Evolutionary conservation across 2,888 invertebrate species (phyloP).

Genomic region (Gryllus longicercus): DNA sequence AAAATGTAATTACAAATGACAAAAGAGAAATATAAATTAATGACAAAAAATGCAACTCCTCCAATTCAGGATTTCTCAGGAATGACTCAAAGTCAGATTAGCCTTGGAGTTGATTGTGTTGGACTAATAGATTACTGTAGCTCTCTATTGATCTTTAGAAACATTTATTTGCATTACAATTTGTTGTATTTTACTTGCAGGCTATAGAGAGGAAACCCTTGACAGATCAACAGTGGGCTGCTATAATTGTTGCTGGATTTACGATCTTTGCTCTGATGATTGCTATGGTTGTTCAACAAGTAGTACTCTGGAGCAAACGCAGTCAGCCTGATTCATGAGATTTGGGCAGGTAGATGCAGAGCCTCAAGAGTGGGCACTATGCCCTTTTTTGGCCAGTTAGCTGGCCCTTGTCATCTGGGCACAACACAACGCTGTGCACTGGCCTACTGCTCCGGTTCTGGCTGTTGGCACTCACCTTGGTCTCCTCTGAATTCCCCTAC

Average conservation of each 20-base stretch:
- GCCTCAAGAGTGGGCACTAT: neutral
- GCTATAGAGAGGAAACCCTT: conserved; percentile 46
- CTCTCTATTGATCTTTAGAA: too few species aligned
- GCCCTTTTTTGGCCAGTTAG: neutral
- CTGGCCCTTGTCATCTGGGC: neutral
- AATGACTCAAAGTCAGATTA: too few species aligned
- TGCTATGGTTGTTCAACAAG: conserved; percentile 59
- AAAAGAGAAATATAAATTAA: too few species aligned
- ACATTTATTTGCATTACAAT: too few species aligned
- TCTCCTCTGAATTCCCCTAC: conserved; percentile 3
- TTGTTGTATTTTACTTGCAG: conserved; percentile 34
- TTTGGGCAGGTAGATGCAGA: neutral
- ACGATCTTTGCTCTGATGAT: conserved; percentile 59
- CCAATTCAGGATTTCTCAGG: too few species aligned
- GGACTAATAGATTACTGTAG: too few species aligned
- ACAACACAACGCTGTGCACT: neutral
- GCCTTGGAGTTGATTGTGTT: too few species aligned
- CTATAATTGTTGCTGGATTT: conserved; percentile 60
- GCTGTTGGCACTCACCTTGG: conserved; percentile 23
- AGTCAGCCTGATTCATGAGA: conserved; percentile 18
- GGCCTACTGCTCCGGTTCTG: neutral
- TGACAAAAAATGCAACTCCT: too few species aligned
- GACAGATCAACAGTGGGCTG: conserved; percentile 61
- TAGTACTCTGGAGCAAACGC: conserved; percentile 38
- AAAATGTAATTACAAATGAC: too few species aligned